A percentile compares a stretch with the other conserved stretches of the same genome.
Conservation (phyloP, 2,113 vertebrate genomes). For the Leptosomus discolor region DNA sequence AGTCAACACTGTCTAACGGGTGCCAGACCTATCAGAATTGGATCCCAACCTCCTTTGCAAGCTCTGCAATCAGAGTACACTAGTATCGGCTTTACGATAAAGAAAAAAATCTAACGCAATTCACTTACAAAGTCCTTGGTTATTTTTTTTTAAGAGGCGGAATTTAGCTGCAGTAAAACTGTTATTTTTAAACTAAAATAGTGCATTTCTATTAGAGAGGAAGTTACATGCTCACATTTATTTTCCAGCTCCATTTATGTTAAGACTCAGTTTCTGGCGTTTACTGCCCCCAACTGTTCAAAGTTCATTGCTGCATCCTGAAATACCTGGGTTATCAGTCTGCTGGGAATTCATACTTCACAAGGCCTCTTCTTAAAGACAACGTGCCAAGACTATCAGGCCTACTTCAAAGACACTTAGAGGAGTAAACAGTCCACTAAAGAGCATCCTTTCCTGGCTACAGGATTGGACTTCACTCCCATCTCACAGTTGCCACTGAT, state of each 20-base stretch:
- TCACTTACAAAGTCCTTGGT: not conserved
- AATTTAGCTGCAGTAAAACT: not conserved
- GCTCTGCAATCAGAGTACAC: not conserved
- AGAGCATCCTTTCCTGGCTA: not conserved
- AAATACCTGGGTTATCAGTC: not conserved
- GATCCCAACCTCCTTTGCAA: not conserved
- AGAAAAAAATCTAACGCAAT: not conserved
- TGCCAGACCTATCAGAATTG: not conserved
- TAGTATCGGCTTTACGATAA: not conserved
- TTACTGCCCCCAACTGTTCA: not conserved
- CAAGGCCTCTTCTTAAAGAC: not conserved
- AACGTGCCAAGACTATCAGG: not conserved
- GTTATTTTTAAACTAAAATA: not conserved
- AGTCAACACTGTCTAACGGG: not conserved
- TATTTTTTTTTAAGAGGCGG: not conserved
- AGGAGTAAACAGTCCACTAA: not conserved
- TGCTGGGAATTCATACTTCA: not conserved
- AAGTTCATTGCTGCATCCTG: not conserved
- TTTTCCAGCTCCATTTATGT: not conserved
- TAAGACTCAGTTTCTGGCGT: not conserved
- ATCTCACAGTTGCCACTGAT: not conserved
- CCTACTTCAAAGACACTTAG: not conserved
- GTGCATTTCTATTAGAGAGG: not conserved
- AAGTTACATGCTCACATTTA: not conserved
- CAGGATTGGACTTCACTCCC: not conserved